phyloP scores from a whole-genome alignment of 2,888 invertebrate species.

The Scaptomyza parva region DNA sequence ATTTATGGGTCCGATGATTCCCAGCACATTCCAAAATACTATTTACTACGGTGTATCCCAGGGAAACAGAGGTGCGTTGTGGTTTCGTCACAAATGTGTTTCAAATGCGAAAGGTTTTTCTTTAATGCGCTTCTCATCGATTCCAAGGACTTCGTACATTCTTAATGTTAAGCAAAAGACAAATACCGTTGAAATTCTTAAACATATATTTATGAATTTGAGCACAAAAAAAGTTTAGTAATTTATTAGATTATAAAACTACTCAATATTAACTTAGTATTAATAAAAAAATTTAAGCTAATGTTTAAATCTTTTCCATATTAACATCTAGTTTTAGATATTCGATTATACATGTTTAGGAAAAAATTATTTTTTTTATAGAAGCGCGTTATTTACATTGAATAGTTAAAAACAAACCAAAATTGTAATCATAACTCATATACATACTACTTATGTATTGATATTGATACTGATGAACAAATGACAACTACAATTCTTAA shows the following conservation, averaged over 20 bases:
- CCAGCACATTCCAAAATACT: conserved; percentile 59
- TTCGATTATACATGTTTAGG: conserved; percentile 77
- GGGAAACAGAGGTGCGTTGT: conserved; percentile 40
- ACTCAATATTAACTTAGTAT: conserved; percentile 63
- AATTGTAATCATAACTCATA: conserved; percentile 47
- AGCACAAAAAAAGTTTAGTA: conserved; percentile 52
- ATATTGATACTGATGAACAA: conserved; percentile 54
- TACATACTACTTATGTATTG: conserved; percentile 26
- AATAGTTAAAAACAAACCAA: conserved; percentile 46
- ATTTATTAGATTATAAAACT: conserved; percentile 58
- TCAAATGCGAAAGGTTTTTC: conserved; percentile 48
- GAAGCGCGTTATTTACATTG: conserved; percentile 63
- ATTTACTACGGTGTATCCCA: conserved; percentile 8
- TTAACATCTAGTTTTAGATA: conserved; percentile 70
- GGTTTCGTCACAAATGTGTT: conserved; percentile 59
- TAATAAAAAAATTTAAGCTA: conserved; percentile 39
- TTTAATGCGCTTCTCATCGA: conserved; percentile 32
- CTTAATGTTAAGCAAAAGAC: conserved; percentile 51
- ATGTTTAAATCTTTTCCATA: conserved; percentile 60
- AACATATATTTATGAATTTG: conserved; percentile 63
- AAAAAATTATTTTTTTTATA: conserved; percentile 62
- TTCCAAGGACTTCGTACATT: conserved; percentile 59
- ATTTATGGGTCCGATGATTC: conserved; percentile 36
- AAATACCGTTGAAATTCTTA: conserved; percentile 50
- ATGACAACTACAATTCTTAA: conserved; percentile 64